Percentiles rank a stretch among this genome's conserved stretches.
Conservation (phyloP, 2,113 vertebrate genomes). For the Xiphophorus maculatus region DNA sequence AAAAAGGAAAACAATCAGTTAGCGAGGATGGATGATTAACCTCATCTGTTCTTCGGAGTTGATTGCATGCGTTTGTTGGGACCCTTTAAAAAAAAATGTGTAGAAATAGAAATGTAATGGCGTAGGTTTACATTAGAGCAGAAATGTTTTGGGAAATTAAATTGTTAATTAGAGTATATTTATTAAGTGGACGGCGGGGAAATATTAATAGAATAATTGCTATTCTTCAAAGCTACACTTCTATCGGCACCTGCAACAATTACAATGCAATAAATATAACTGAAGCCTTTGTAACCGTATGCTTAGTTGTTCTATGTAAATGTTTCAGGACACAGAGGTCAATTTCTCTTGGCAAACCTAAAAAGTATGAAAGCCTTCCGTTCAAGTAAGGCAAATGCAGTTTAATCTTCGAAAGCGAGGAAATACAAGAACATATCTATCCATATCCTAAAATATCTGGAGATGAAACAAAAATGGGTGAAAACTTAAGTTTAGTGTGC, state of each 20-base stretch:
- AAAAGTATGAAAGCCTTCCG: background rate
- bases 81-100: no score
- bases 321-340: background rate
- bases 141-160: no score
- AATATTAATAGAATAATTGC: no score
- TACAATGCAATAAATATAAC: background rate
- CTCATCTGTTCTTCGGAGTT: constrained; percentile 15
- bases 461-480: no score
- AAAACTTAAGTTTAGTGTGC: no score
- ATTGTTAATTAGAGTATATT: no score
- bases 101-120: no score
- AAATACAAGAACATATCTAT: no score
- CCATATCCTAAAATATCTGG: no score
- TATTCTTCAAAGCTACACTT: no score
- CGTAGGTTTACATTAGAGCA: background rate
- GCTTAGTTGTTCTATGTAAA: background rate
- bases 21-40: constrained; percentile 29
- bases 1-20: constrained; percentile 49
- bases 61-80: constrained; percentile 7
- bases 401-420: no score
- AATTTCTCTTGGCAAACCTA: background rate
- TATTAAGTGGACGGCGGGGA: no score
- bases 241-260: background rate
- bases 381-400: background rate
- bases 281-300: background rate